These are phyloP conservation scores for Aphodius granarius DNA, from an alignment of 2,888 invertebrate species.

Conservation along the genomic window DNA sequence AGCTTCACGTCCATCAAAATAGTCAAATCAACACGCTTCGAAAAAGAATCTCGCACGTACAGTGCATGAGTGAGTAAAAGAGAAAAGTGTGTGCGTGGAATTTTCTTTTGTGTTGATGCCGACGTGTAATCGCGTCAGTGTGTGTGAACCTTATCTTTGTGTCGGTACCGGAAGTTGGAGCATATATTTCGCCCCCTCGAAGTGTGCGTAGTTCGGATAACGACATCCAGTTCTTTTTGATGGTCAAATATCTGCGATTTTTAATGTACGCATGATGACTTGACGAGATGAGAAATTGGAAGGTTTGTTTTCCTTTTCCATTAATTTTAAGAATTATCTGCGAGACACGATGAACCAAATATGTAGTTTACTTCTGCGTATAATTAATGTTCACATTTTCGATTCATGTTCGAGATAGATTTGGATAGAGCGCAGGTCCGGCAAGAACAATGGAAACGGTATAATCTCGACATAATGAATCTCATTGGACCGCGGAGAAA, in stretches of 20 bases:
- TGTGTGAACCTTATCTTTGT: not conserved
- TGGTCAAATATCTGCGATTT: not conserved
- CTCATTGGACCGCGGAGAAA: constrained; percentile 17
- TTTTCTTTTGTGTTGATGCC: not conserved
- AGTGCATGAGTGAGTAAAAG: not conserved
- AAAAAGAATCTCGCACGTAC: too few relatives aligned
- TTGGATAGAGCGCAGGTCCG: not conserved
- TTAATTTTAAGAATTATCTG: too few relatives aligned
- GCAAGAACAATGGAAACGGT: not conserved
- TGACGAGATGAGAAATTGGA: not conserved
- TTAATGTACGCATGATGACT: not conserved
- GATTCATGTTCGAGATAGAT: not conserved
- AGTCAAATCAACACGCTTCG: too few relatives aligned
- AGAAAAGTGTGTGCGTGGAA: not conserved
- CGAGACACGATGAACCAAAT: too few relatives aligned
- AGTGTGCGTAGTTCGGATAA: not conserved
- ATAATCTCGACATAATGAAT: not conserved
- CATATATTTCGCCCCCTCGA: not conserved
- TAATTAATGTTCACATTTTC: not conserved
- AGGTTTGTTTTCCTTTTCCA: too few relatives aligned
- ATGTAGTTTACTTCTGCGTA: not conserved
- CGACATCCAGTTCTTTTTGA: not conserved
- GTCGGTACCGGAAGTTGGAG: not conserved
- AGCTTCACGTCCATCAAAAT: not conserved
- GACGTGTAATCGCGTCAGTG: not conserved